Percentiles rank a stretch among this genome's conserved stretches.
Evolutionary conservation across 2,113 vertebrate species (phyloP).

Genomic region (Semicossyphus pulcher): DNA sequence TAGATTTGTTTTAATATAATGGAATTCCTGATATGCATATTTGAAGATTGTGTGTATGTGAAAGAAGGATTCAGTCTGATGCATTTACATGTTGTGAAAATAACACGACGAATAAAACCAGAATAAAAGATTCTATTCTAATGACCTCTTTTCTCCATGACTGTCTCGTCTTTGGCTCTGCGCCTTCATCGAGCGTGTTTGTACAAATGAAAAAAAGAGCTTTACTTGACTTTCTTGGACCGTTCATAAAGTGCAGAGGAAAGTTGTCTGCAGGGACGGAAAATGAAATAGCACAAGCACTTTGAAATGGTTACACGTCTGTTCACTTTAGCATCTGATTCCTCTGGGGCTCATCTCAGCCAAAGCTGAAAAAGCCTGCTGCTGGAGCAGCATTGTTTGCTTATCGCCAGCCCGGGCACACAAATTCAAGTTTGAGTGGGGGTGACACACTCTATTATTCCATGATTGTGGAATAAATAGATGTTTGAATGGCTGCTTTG

Average conservation of each 20-base stretch:
- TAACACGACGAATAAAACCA: conserved; percentile 30
- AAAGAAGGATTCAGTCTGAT: conserved; percentile 23
- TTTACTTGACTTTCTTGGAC: conserved; percentile 27
- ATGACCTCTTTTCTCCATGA: conserved; percentile 10
- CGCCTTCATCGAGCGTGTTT: not conserved
- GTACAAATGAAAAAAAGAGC: not conserved
- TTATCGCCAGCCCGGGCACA: conserved; percentile 18
- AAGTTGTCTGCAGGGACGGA: conserved; percentile 23
- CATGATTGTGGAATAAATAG: conserved; percentile 47
- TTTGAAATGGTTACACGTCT: conserved; percentile 58
- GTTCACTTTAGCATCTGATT: conserved; percentile 50
- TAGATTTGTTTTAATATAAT: conserved; percentile 12
- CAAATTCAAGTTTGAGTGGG: conserved; percentile 21
- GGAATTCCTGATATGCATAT: conserved; percentile 20
- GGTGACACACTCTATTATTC: conserved; percentile 14
- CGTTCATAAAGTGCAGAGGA: conserved; percentile 24
- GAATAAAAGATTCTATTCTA: conserved; percentile 68
- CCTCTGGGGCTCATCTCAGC: conserved; percentile 47
- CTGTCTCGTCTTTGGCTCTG: conserved; percentile 4
- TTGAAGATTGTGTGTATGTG: conserved; percentile 1
- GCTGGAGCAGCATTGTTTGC: conserved; percentile 40
- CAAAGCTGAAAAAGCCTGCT: conserved; percentile 39
- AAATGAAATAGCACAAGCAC: conserved; percentile 40
- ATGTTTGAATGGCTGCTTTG: conserved; percentile 35
- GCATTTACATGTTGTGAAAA: conserved; percentile 43